A percentile compares a stretch with the other conserved stretches of the same genome.
These are phyloP conservation scores for Suncus etruscus DNA, from an alignment of 2,113 vertebrate species.

Conservation along the genomic window DNA sequence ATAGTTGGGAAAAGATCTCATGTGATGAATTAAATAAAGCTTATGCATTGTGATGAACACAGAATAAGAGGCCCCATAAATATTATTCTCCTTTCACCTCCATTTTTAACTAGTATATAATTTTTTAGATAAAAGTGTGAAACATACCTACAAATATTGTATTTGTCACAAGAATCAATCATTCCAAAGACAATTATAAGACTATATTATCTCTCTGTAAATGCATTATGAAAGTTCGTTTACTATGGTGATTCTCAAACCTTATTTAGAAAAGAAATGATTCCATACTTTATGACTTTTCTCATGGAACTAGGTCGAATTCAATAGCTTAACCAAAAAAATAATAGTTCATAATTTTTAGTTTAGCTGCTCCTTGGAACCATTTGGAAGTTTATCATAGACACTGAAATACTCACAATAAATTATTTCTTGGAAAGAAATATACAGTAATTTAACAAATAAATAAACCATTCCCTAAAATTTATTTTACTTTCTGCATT, in stretches of 20 bases:
- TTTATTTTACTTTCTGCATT: background rate
- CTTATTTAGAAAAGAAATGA: background rate
- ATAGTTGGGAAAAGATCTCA: background rate
- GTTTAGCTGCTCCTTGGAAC: background rate
- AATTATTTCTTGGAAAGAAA: constrained; percentile 14
- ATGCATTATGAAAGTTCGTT: background rate
- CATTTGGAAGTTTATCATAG: background rate
- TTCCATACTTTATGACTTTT: background rate
- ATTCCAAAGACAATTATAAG: background rate
- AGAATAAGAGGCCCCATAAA: background rate
- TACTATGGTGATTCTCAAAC: background rate
- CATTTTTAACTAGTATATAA: background rate
- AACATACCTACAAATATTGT: background rate
- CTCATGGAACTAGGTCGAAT: background rate
- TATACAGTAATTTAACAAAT: constrained; percentile 62
- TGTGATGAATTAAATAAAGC: constrained; percentile 10
- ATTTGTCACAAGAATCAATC: background rate
- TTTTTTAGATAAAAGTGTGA: background rate
- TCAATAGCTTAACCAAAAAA: background rate
- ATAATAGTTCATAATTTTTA: background rate
- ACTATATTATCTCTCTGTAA: background rate
- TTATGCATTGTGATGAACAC: background rate
- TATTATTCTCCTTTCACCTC: background rate
- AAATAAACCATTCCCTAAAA: constrained; percentile 46
- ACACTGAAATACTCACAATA: background rate